Percentiles rank a stretch among this genome's conserved stretches.
These are phyloP conservation scores for Prorops nasuta DNA, from an alignment of 1,140 invertebrate genomes.

Conservation along the genomic window DNA sequence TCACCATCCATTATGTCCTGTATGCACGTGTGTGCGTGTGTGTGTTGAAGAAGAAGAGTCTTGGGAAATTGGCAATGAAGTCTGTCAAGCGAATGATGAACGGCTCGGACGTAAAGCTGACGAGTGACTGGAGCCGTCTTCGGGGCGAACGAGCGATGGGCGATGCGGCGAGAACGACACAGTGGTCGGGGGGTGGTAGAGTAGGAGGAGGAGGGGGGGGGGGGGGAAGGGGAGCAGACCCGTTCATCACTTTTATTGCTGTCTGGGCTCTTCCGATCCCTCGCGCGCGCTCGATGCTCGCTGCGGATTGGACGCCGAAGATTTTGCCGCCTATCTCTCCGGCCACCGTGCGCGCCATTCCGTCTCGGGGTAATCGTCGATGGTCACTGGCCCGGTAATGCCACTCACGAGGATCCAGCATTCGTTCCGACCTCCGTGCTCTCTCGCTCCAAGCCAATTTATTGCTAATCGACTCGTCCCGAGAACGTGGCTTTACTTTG, in stretches of 20 bases:
- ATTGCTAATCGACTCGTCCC: too few species aligned
- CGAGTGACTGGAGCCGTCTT: constrained; percentile 37
- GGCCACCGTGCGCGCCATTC: neutral
- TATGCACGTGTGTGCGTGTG: too few species aligned
- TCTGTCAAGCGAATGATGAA: constrained; percentile 48
- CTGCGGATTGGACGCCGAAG: constrained; percentile 19
- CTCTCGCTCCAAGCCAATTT: too few species aligned
- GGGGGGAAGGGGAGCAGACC: too few species aligned
- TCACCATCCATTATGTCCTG: too few species aligned
- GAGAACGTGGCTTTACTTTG: too few species aligned
- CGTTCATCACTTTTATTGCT: constrained; percentile 51
- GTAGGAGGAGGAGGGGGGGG: too few species aligned
- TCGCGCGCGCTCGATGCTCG: constrained; percentile 12
- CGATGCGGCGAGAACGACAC: constrained; percentile 16
- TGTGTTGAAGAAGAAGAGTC: too few species aligned
- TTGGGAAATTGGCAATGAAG: constrained; percentile 41
- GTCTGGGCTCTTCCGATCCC: constrained; percentile 20
- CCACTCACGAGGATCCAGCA: constrained; percentile 11
- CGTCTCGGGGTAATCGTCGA: constrained; percentile 11
- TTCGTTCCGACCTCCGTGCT: too few species aligned
- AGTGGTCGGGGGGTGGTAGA: too few species aligned
- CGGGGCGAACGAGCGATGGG: constrained; percentile 17
- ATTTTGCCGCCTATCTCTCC: constrained; percentile 18
- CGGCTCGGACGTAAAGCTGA: constrained; percentile 47
- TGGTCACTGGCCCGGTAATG: constrained; percentile 11